Percentiles rank a stretch among this genome's conserved stretches.
phyloP scores from a whole-genome alignment of 2,888 invertebrate genomes.

The Venusia cambrica region DNA sequence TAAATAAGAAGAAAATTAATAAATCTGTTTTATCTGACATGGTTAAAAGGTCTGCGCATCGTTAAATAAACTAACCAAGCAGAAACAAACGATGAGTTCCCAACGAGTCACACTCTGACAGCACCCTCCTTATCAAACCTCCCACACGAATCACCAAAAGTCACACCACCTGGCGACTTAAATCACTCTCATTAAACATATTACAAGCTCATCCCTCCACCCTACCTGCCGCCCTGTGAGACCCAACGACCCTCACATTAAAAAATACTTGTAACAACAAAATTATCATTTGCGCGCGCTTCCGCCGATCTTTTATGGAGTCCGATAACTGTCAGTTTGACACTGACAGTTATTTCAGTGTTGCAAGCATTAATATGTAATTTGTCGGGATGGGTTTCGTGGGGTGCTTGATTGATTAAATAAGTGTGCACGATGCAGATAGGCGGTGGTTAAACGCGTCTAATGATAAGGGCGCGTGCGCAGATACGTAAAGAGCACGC shows the following conservation, averaged over 20 bases:
- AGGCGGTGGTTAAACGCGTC: constrained; percentile 61
- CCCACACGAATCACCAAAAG: constrained; percentile 35
- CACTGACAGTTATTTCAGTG: constrained; percentile 66
- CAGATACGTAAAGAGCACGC: constrained; percentile 28
- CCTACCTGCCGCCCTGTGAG: constrained; percentile 55
- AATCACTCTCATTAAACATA: constrained; percentile 54
- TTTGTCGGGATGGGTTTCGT: constrained; percentile 68
- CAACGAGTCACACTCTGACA: too few relatives aligned
- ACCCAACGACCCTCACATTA: constrained; percentile 60
- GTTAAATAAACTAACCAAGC: too few relatives aligned
- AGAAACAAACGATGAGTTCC: too few relatives aligned
- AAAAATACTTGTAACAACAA: constrained; percentile 73
- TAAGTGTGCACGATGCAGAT: constrained; percentile 69
- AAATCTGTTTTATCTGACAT: too few relatives aligned
- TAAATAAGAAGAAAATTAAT: too few relatives aligned
- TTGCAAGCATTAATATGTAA: constrained; percentile 73
- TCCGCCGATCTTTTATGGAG: constrained; percentile 53
- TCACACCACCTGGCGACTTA: constrained; percentile 57
- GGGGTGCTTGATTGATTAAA: constrained; percentile 75
- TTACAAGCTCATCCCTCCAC: constrained; percentile 60
- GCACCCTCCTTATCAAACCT: constrained; percentile 10
- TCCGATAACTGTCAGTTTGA: constrained; percentile 58
- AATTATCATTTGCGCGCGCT: constrained; percentile 73
- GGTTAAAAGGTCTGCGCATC: too few relatives aligned
- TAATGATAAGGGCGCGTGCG: constrained; percentile 55